Conservation (phyloP, 2,113 vertebrate genomes). For the Neogobius melanostomus region DNA sequence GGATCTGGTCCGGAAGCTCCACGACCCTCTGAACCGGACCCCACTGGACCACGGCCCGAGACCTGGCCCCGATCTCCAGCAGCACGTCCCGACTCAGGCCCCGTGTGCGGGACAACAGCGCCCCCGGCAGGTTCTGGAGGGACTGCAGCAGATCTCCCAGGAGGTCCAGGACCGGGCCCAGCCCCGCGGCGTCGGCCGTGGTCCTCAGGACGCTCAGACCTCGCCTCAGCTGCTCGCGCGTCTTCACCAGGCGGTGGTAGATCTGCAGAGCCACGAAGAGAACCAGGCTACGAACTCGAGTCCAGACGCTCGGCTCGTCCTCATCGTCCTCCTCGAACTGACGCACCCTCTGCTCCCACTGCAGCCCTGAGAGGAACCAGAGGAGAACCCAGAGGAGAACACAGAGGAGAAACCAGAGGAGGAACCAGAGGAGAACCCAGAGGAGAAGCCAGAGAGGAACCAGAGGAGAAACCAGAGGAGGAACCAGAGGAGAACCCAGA, state of each 20-base stretch:
- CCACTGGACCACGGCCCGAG: conserved; percentile 35
- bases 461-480: no score
- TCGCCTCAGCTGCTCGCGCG: conserved; percentile 50
- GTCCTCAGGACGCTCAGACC: conserved; percentile 26
- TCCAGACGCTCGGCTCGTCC: conserved; percentile 63
- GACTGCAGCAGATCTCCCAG: conserved; percentile 39
- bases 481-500: no score
- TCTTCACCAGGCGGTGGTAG: conserved; percentile 49
- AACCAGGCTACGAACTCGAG: conserved; percentile 60
- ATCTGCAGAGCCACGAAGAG: conserved; percentile 68
- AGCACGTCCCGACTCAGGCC: conserved; percentile 32
- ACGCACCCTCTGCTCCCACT: conserved; percentile 68
- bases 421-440: no score
- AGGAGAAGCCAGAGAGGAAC: no score
- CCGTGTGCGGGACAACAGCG: conserved; percentile 46
- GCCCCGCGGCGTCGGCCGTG: conserved; percentile 49
- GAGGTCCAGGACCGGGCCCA: conserved; percentile 46
- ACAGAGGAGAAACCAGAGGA: no score
- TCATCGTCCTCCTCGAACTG: conserved; percentile 68
- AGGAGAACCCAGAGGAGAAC: no score
- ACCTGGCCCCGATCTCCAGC: conserved; percentile 20
- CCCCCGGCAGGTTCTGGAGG: conserved; percentile 54
- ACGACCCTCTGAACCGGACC: conserved; percentile 39
- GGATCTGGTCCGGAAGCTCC: conserved; percentile 53
- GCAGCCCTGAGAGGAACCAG: conserved; percentile 40